Evolutionary conservation across 2,113 vertebrate species (phyloP), one percentile per base, ranked within the genome.

Genomic region (Aegithalos caudatus): DNA sequence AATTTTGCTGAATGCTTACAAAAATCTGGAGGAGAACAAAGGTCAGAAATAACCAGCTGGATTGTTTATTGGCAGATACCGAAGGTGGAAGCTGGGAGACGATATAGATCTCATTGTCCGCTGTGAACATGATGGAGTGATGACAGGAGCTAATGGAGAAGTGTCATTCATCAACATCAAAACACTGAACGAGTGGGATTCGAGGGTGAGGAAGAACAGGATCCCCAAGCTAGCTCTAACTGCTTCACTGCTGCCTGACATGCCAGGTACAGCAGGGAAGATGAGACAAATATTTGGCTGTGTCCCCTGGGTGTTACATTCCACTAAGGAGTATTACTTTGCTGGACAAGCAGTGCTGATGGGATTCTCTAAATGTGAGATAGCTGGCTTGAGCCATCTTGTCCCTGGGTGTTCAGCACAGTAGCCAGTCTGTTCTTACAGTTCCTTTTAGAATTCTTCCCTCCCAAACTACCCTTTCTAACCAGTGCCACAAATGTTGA

Each of bases 151-250:
- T 85, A 99, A 99, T 5, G 99, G 99, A 94, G 99, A 99, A 81
- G 99, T 99, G 87, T 99, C 99, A 29, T 99, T 99, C 97, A 97
- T 99, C 97, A 99, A 99, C 95, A 97, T 99, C 98, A 99, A 99
- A 98, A 99, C 99, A 3, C 98, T 99, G 60, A 99, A 99, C 21
- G 99, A 99, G 95, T 99, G 99, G 99, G 99, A 99, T 96, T 99
- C 99, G 58, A 98, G 99, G 98, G 99, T 99, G 96, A 98, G 98
- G 81, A 71, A 87, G 85, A 94, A 10, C 2, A 5, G 51, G 79
- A 74, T 76, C 77, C 72, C 82, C 94, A 87, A 94, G 64, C 79
- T 93, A 91, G 62, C 71, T 95, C 72, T 95, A 82, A 80, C 33
- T 89, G 67, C 91, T 86, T 86, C 86, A 62, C 86, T 97, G 90